Conservation (phyloP, 2,888 invertebrate genomes). For the Lasioglossum calceatum region DNA sequence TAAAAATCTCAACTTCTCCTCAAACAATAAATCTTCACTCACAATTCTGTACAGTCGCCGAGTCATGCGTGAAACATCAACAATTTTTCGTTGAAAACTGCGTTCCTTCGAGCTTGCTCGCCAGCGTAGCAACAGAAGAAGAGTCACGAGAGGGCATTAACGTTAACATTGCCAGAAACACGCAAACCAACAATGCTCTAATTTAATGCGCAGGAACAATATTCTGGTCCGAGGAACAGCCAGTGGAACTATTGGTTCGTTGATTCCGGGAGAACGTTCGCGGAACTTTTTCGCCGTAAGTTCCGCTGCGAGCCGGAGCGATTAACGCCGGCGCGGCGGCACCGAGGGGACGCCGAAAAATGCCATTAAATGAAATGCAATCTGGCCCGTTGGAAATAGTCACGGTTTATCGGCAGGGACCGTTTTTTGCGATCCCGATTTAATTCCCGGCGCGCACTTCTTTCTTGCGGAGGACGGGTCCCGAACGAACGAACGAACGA, state of each 20-base stretch:
- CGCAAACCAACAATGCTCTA: not conserved
- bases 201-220: too few species aligned
- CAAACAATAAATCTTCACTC: too few species aligned
- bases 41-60: too few species aligned
- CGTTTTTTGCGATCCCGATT: constrained; percentile 3
- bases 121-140: too few species aligned
- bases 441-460: not conserved
- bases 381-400: not conserved
- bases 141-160: too few species aligned
- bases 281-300: not conserved
- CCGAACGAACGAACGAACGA: not conserved
- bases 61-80: too few species aligned
- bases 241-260: not conserved
- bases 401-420: constrained; percentile 1
- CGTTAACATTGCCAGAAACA: too few species aligned
- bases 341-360: not conserved
- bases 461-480: constrained; percentile 4
- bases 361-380: not conserved
- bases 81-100: too few species aligned
- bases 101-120: too few species aligned
- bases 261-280: not conserved
- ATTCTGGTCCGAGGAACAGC: not conserved
- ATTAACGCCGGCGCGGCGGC: not conserved
- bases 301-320: not conserved
- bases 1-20: too few species aligned